These are phyloP conservation scores for Pyrgus malvae DNA, from an alignment of 2,888 invertebrate species.

Conservation along the genomic window DNA sequence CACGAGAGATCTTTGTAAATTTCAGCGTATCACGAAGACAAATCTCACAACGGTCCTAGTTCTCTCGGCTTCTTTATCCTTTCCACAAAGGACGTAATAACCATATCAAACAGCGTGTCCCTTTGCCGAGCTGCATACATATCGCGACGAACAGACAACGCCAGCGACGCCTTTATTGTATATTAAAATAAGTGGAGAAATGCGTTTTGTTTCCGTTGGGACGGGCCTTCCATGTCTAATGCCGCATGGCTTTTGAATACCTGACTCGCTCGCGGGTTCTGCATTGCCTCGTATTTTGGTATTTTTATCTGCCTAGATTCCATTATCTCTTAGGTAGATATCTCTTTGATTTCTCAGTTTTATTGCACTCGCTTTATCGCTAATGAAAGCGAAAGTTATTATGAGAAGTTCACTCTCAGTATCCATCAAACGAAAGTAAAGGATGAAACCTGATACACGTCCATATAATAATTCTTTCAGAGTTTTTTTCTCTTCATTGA, in stretches of 20 bases:
- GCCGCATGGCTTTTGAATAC: slow-evolving; percentile 54
- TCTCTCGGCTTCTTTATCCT: slow-evolving; percentile 55
- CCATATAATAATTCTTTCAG: slow-evolving; percentile 4
- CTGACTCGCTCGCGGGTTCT: slow-evolving; percentile 44
- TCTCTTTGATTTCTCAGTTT: slow-evolving; percentile 4
- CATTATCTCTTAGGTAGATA: not conserved
- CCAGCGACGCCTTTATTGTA: slow-evolving; percentile 58
- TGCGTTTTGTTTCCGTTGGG: slow-evolving; percentile 72
- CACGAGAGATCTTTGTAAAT: slow-evolving; percentile 55
- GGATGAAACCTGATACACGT: slow-evolving; percentile 3
- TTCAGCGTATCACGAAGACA: slow-evolving; percentile 78
- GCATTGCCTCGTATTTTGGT: slow-evolving; percentile 8
- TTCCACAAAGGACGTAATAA: slow-evolving; percentile 78
- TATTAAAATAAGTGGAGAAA: slow-evolving; percentile 72
- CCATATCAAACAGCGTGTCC: slow-evolving; percentile 80
- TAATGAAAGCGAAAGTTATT: slow-evolving; percentile 14
- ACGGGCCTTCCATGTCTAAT: slow-evolving; percentile 67
- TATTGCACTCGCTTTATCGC: not conserved
- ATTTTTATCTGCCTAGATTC: not conserved
- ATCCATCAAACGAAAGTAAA: slow-evolving; percentile 5
- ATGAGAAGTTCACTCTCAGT: not conserved
- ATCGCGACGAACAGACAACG: slow-evolving; percentile 48
- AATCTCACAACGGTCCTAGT: slow-evolving; percentile 61
- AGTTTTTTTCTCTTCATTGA: slow-evolving; percentile 6
- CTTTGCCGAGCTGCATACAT: slow-evolving; percentile 76